These are phyloP conservation scores for Psittacula derbiana DNA, from an alignment of 2,797 vertebrate species.

Conservation along the genomic window DNA sequence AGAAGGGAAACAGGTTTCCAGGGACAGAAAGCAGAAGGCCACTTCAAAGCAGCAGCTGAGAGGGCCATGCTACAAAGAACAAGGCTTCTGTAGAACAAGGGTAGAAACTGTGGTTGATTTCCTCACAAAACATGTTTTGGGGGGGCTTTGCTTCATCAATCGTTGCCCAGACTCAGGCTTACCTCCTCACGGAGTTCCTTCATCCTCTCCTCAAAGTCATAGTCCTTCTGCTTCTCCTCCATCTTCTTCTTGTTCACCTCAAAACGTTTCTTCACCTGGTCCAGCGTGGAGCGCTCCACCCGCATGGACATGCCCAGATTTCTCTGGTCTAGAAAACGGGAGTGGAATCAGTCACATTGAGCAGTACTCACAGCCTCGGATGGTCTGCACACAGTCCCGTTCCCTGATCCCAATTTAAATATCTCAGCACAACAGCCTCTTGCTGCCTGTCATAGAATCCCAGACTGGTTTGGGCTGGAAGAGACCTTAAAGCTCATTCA, in stretches of 20 bases:
- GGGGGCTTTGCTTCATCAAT: not conserved
- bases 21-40: not conserved
- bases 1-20: not conserved
- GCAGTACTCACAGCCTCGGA: not conserved
- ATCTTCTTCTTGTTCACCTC: slow-evolving; percentile 97
- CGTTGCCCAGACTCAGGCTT: slow-evolving; percentile 49
- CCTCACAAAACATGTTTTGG: not conserved
- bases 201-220: slow-evolving; percentile 98
- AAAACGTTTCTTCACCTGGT: slow-evolving; percentile 97
- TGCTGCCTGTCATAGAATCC: not conserved
- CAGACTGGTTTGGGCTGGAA: not conserved
- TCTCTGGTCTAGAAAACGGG: slow-evolving; percentile 85
- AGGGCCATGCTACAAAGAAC: not conserved
- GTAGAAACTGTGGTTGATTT: not conserved
- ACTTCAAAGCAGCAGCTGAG: not conserved
- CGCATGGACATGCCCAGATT: slow-evolving; percentile 98
- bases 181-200: slow-evolving; percentile 97
- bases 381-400: not conserved
- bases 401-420: not conserved
- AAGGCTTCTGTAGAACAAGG: not conserved
- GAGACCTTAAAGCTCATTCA: not conserved
- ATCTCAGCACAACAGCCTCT: not conserved
- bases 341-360: not conserved
- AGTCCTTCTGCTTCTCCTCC: slow-evolving; percentile 98
- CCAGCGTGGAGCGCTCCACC: slow-evolving; percentile 94